Base-by-base conservation (phyloP, 2,797 vertebrate genomes). In the Micrastur ruficollis region DNA sequence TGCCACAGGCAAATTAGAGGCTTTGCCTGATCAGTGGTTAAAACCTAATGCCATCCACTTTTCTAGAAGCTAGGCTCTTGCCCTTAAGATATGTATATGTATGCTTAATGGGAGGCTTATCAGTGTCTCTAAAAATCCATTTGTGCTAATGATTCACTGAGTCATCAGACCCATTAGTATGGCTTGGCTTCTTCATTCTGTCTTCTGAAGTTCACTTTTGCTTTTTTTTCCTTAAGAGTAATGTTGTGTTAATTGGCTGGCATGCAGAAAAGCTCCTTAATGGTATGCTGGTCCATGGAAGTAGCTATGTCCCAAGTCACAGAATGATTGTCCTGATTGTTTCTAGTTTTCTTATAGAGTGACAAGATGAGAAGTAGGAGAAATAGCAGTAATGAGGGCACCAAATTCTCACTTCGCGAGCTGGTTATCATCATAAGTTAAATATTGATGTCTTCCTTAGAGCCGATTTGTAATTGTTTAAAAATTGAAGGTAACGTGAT, bases 141-240 rank as follows among this genome's bases (percentile, higher is more conserved):
- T 91, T 91, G 55, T 90, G 71, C 71, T 94, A 80, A 90, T 61
- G 78, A 86, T 89, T 55, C 38, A 76, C 18, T 85, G 80, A 92
- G 73, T 95, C 76, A 90, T 89, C 55, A 66, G 46, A 86, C 16
- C 34, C 40, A 62, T 84, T 86, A 58, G 8, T n/a, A 59, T 66
- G 58, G 47, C 50, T 94, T 84, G 46, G 46, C 44, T 87, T 63
- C 63, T 93, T 90, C 18, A n/a, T 88, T 93, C 91, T 90, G 42
- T 89, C 73, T 91, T 36, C 40, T 59, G n/a, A 78, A 81, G 34
- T 85, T 82, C 3, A 3, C 81, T 86, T 85, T 92, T 81, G 18
- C 19, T 8, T 56, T 44, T 83, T 50, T 50, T 83, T 53, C 34
- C 32, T 40, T 32, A 40, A 49, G 56, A 89, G 25, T 62, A 46